phyloP scores from a whole-genome alignment of 2,797 vertebrate species.

The Pseudocheirus occidentalis region DNA sequence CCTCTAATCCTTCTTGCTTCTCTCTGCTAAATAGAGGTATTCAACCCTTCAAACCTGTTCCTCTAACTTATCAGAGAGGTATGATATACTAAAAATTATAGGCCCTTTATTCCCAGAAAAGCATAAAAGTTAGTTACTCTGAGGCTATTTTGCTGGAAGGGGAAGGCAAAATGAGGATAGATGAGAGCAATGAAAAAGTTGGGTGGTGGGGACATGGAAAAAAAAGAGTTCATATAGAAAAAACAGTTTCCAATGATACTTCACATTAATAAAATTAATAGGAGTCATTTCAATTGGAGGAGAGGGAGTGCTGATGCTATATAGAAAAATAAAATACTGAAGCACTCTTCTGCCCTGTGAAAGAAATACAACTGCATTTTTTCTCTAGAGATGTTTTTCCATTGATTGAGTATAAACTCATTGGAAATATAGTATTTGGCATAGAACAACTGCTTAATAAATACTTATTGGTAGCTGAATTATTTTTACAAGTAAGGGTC shows the following conservation, averaged over 20 bases:
- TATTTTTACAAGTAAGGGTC: not conserved
- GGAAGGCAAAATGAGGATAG: not conserved
- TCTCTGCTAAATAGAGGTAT: not conserved
- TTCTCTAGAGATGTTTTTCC: not conserved
- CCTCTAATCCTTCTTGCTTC: not conserved
- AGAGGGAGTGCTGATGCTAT: not conserved
- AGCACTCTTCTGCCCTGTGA: not conserved
- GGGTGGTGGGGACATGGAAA: not conserved
- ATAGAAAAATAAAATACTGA: not conserved
- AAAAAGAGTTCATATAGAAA: not conserved
- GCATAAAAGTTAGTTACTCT: not conserved
- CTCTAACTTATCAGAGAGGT: not conserved
- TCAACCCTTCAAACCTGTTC: not conserved
- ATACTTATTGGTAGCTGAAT: not conserved
- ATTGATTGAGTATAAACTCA: not conserved
- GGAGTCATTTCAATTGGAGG: not conserved
- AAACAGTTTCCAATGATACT: not conserved
- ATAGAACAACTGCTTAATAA: not conserved
- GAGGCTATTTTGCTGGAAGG: not conserved
- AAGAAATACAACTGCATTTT: not conserved
- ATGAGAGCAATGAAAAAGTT: not conserved
- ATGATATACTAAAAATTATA: not conserved
- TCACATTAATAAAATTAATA: not conserved
- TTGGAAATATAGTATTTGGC: not conserved
- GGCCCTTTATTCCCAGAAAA: not conserved